Conservation (phyloP, 1,140 invertebrate genomes). For the Nebria ingens region DNA sequence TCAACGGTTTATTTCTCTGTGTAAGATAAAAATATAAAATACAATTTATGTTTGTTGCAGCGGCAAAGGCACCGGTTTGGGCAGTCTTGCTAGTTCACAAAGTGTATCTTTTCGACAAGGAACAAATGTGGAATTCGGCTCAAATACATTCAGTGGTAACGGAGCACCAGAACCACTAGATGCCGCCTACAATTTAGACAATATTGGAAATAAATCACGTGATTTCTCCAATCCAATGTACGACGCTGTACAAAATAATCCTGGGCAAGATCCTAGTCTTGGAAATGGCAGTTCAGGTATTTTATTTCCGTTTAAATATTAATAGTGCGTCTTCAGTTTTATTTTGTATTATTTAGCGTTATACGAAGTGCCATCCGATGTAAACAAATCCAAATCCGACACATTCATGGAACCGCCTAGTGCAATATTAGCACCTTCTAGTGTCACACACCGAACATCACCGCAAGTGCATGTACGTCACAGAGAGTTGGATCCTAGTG, state of each 20-base stretch:
- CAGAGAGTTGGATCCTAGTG: conserved; percentile 69
- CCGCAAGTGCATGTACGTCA: conserved; percentile 62
- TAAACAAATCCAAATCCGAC: conserved; percentile 48
- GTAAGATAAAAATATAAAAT: conserved; percentile 1
- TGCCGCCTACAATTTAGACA: conserved; percentile 64
- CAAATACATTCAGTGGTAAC: conserved; percentile 44
- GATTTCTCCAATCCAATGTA: conserved; percentile 97
- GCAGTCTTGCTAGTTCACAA: conserved; percentile 70
- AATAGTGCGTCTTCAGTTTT: conserved; percentile 8
- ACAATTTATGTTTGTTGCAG: conserved; percentile 37
- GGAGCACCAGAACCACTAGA: conserved; percentile 42
- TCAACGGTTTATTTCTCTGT: too few relatives aligned
- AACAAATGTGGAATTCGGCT: conserved; percentile 84
- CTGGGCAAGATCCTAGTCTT: conserved; percentile 42
- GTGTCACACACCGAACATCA: conserved; percentile 62
- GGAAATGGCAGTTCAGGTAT: conserved; percentile 46
- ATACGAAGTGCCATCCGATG: conserved; percentile 67
- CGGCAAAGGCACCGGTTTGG: conserved; percentile 62
- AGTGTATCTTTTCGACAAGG: conserved; percentile 94
- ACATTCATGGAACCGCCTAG: conserved; percentile 48
- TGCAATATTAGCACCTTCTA: conserved; percentile 68
- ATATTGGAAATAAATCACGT: conserved; percentile 60
- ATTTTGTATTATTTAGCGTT: conserved; percentile 40
- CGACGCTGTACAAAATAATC: conserved; percentile 60
- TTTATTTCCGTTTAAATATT: conserved; percentile 19